These are phyloP conservation scores for Neosilurus mollespiculum DNA, from an alignment of 2,797 vertebrate species.

Conservation along the genomic window DNA sequence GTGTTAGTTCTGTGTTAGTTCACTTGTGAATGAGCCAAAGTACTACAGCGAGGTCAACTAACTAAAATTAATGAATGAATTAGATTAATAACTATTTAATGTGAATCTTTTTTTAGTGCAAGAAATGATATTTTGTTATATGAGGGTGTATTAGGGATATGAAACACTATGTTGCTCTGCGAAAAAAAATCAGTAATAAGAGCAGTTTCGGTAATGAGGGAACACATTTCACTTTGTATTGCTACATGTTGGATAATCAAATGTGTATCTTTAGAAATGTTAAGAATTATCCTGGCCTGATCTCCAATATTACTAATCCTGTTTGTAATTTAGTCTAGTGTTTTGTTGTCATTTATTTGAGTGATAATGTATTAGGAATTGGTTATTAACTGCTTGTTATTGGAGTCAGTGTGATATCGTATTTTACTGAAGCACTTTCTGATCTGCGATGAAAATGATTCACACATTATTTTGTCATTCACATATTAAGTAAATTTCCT, in stretches of 20 bases:
- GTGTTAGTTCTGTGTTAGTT: neutral
- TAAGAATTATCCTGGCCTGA: neutral
- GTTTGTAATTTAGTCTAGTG: neutral
- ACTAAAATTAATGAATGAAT: too few relatives aligned
- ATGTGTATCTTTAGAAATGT: neutral
- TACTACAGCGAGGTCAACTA: neutral
- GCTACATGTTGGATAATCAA: neutral
- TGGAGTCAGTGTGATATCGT: slow-evolving; percentile 2
- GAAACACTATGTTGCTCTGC: slow-evolving; percentile 9
- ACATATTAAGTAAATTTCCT: slow-evolving; percentile 40
- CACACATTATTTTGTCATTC: slow-evolving; percentile 50
- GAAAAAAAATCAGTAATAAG: neutral
- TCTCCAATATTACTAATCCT: neutral
- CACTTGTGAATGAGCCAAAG: slow-evolving; percentile 29
- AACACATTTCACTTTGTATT: slow-evolving; percentile 25
- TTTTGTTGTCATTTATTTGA: slow-evolving; percentile 12
- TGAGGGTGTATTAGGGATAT: neutral
- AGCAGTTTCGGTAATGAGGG: slow-evolving; percentile 3
- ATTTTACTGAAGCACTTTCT: slow-evolving; percentile 70
- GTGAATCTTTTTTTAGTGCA: neutral
- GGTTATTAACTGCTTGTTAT: neutral
- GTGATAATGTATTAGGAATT: neutral
- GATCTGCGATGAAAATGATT: slow-evolving; percentile 51
- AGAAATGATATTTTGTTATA: slow-evolving; percentile 7
- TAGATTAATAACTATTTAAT: slow-evolving; percentile 9